Base-by-base conservation (phyloP, 2,888 invertebrate genomes). In the Drosophila sordidula region DNA sequence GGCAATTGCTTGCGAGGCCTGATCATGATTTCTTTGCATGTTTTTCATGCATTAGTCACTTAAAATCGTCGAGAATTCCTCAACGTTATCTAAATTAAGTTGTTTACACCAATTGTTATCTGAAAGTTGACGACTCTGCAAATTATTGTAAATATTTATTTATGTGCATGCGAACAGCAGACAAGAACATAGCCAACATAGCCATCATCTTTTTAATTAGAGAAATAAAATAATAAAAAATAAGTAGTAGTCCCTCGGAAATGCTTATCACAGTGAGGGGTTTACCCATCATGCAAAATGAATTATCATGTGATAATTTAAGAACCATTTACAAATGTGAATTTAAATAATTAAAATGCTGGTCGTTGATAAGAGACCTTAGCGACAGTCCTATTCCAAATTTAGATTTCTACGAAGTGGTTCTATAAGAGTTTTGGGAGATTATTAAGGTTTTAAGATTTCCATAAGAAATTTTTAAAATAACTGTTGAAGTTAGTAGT, bases 91-190 rank as follows among this genome's bases (percentile, higher is more conserved):
- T 61, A n/a, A 6, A 51, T 2, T 41, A 29, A 32, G 14, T 51
- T 66, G 52, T 67, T 67, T 46, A 57, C 45, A 22, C 49, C 34
- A 12, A 11, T 16, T 42, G 18, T 57, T 74, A 74, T 76, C 74
- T 54, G 9, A 54, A 18, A 34, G 64, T 41, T 42, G 47, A 36
- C n/a, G 39, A 38, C 18, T 25, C 39, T 41, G 64, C 75, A 50
- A 77, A 58, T 54, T 36, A 59, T 54, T 65, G 72, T 66, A 71
- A 74, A 74, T 71, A 74, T 74, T 76, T 74, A 42, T 65, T 42
- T 57, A 50, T 66, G 56, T 54, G 32, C 45, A 42, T 16, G 38
- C 41, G 34, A 55, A 58, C 63, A 77, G 46, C 41, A 67, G 11
- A 49, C 26, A 26, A 67, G 12, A 63, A 44, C 47, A 54, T 46